Evolutionary conservation across 23 tunicate species (phyloP).

Genomic region (Trididemnum miniatum): DNA sequence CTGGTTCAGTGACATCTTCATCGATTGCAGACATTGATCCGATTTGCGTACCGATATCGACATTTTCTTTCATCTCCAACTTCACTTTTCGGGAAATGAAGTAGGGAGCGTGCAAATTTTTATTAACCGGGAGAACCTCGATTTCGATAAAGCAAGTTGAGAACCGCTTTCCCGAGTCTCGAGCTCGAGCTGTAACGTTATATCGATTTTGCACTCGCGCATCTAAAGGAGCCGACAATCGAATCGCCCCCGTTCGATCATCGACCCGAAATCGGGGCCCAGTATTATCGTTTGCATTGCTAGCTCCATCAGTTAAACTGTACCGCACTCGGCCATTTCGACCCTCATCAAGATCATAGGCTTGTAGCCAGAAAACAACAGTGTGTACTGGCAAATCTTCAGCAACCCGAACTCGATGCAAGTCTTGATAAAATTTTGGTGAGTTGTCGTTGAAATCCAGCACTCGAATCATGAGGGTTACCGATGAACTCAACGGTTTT

Average conservation of each 20-base stretch:
- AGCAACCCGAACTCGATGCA: constrained; percentile 42
- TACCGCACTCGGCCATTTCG: constrained; percentile 53
- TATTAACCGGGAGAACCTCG: constrained; percentile 50
- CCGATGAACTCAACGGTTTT: constrained; percentile 40
- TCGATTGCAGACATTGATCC: constrained; percentile 64
- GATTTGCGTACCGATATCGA: constrained; percentile 34
- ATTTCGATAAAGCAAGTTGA: constrained; percentile 58
- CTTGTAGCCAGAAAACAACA: constrained; percentile 60
- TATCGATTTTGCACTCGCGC: constrained; percentile 46
- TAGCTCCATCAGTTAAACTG: constrained; percentile 33
- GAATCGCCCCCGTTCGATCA: constrained; percentile 50
- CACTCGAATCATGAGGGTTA: constrained; percentile 43
- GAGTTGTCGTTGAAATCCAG: constrained; percentile 94
- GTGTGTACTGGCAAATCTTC: constrained; percentile 78
- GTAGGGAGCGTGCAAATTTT: constrained; percentile 66
- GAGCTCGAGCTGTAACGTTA: constrained; percentile 62
- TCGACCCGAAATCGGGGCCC: constrained; percentile 42
- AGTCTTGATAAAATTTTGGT: constrained; percentile 53
- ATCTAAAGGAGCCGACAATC: constrained; percentile 30
- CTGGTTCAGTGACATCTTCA: constrained; percentile 36
- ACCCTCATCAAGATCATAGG: constrained; percentile 81
- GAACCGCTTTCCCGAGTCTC: constrained; percentile 42
- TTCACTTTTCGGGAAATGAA: constrained; percentile 8
- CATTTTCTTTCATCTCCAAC: constrained; percentile 45
- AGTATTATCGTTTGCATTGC: background rate